These are phyloP conservation scores for Anticlea derivata DNA, from an alignment of 2,888 invertebrate species.

Conservation along the genomic window DNA sequence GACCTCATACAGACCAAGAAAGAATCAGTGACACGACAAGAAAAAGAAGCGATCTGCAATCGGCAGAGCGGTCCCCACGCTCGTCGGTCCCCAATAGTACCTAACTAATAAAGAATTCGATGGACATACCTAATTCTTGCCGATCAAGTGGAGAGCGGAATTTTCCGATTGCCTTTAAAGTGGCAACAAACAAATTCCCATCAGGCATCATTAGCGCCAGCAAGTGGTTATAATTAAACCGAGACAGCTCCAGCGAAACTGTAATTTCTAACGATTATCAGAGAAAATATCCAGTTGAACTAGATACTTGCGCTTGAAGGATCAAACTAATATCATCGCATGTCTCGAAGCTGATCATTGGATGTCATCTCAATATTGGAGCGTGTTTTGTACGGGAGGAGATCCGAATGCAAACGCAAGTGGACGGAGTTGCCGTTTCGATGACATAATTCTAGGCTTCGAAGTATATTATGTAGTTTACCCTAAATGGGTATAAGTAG, in stretches of 20 bases:
- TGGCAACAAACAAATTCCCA: slow-evolving; percentile 29
- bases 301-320: slow-evolving; percentile 2
- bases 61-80: slow-evolving; percentile 47
- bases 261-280: slow-evolving; percentile 9
- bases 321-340: no score
- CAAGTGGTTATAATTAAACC: slow-evolving; percentile 12
- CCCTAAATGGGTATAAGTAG: no score
- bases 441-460: no score
- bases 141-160: slow-evolving; percentile 64
- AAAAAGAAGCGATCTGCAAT: slow-evolving; percentile 40
- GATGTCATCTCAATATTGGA: no score
- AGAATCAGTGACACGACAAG: no score
- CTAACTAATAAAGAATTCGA: slow-evolving; percentile 50
- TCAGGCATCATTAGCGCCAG: not conserved
- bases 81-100: no score
- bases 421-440: no score
- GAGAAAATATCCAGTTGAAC: slow-evolving; percentile 16
- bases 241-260: slow-evolving; percentile 8
- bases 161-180: slow-evolving; percentile 64
- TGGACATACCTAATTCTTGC: slow-evolving; percentile 66
- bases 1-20: no score
- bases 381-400: no score
- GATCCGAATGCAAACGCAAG: no score
- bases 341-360: no score
- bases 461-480: no score